Percentiles rank a stretch among this genome's conserved stretches.
phyloP scores from a whole-genome alignment of 2,888 invertebrate species.

The Luffia ferchaultella region DNA sequence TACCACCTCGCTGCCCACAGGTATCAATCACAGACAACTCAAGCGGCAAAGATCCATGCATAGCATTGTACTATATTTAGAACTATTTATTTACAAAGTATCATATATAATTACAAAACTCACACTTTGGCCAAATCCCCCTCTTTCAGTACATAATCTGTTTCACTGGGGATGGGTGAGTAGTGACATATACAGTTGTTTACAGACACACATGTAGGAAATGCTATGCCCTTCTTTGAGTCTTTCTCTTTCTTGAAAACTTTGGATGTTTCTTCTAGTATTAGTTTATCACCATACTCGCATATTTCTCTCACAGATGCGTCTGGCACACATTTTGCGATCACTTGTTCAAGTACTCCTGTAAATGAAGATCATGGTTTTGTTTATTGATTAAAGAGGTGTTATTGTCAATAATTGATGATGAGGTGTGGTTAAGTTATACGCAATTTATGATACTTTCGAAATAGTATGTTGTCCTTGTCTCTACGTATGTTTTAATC shows the following conservation, averaged over 20 bases:
- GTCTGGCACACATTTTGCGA: slow-evolving; percentile 87
- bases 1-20: too few relatives aligned
- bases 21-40: not conserved
- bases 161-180: slow-evolving; percentile 94
- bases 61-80: not conserved
- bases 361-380: slow-evolving; percentile 52
- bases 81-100: too few relatives aligned
- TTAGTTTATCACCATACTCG: slow-evolving; percentile 87
- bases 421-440: not conserved
- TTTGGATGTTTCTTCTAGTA: slow-evolving; percentile 92
- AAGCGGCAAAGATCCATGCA: not conserved
- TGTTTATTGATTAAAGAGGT: slow-evolving; percentile 7
- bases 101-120: too few relatives aligned
- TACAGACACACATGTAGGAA: slow-evolving; percentile 97
- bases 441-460: too few relatives aligned
- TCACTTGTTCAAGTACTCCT: slow-evolving; percentile 90
- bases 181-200: slow-evolving; percentile 99
- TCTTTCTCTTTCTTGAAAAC: slow-evolving; percentile 99
- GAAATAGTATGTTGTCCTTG: slow-evolving; percentile 47
- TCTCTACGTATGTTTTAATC: slow-evolving; percentile 60
- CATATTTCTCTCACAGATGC: slow-evolving; percentile 92
- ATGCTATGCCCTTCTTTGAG: slow-evolving; percentile 97
- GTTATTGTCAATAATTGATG: slow-evolving; percentile 3
- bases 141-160: slow-evolving; percentile 83
- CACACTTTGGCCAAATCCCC: slow-evolving; percentile 98